Conservation (phyloP, 2,113 vertebrate species). For the Mormyrus iriodes region DNA sequence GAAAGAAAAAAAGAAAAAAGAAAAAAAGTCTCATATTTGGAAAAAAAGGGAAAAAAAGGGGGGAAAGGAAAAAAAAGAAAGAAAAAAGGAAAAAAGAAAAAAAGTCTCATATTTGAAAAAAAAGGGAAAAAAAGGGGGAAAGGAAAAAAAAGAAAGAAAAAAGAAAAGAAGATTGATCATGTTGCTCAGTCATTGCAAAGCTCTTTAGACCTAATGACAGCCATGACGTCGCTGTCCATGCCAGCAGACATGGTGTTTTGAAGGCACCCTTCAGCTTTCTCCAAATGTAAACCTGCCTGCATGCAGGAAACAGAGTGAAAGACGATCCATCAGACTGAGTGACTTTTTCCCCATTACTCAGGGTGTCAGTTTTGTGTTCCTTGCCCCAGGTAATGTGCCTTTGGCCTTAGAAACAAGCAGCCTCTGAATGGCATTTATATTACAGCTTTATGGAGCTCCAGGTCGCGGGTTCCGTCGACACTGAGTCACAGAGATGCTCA, state of each 20-base stretch:
- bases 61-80: too few species aligned
- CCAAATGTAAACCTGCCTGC: background rate
- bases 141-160: too few species aligned
- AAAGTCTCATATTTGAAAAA: too few species aligned
- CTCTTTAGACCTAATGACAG: background rate
- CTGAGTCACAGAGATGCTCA: background rate
- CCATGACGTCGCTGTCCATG: background rate
- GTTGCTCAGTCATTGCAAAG: background rate
- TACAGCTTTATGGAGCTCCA: background rate
- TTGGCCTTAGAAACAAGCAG: background rate
- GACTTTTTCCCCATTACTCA: background rate
- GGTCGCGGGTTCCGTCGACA: background rate
- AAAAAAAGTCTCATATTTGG: too few species aligned
- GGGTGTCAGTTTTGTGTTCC: background rate
- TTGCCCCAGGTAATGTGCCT: background rate
- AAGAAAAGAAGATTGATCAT: too few species aligned
- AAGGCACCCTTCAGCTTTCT: background rate
- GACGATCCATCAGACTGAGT: background rate
- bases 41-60: too few species aligned
- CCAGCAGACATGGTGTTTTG: background rate
- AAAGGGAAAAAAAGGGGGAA: too few species aligned
- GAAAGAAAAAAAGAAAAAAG: too few species aligned
- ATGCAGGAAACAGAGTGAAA: background rate
- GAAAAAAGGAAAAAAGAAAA: too few species aligned
- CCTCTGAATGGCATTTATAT: background rate